These are phyloP conservation scores for Thomomys bottae DNA, from an alignment of 2,113 vertebrate species.

Conservation along the genomic window DNA sequence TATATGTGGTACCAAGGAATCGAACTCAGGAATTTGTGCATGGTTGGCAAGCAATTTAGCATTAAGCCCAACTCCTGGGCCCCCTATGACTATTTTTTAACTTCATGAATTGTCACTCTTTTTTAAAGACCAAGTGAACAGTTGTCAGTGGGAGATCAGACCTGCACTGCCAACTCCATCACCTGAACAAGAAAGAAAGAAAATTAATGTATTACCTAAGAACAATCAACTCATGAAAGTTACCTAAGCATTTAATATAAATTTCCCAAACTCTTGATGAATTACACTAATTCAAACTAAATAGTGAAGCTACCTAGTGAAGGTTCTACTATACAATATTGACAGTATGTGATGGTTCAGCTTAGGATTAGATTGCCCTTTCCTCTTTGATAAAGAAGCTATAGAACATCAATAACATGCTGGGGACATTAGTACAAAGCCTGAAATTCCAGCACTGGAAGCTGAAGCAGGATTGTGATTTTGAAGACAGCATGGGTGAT, in stretches of 20 bases:
- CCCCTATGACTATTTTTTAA: background rate
- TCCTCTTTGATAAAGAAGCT: background rate
- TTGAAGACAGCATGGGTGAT: too few species aligned
- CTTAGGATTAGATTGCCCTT: background rate
- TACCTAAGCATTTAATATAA: constrained; percentile 28
- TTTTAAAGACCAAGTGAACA: background rate
- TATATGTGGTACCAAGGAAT: too few species aligned
- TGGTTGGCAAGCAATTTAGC: too few species aligned
- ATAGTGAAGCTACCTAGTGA: background rate
- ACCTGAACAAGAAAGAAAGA: background rate
- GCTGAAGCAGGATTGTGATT: background rate
- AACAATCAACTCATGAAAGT: background rate
- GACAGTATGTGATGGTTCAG: background rate
- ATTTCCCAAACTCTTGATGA: constrained; percentile 24
- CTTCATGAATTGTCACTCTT: background rate
- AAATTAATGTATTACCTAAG: background rate
- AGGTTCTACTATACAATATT: background rate
- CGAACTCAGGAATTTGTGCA: too few species aligned
- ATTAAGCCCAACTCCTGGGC: too few species aligned
- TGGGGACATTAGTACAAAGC: background rate
- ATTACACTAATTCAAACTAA: constrained; percentile 35
- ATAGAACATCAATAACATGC: background rate
- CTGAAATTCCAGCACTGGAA: background rate
- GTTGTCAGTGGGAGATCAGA: background rate
- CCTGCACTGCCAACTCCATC: background rate